Percentiles rank a stretch among this genome's conserved stretches.
These are phyloP conservation scores for Magallana angulata DNA, from an alignment of 1,140 invertebrate genomes.

Conservation along the genomic window DNA sequence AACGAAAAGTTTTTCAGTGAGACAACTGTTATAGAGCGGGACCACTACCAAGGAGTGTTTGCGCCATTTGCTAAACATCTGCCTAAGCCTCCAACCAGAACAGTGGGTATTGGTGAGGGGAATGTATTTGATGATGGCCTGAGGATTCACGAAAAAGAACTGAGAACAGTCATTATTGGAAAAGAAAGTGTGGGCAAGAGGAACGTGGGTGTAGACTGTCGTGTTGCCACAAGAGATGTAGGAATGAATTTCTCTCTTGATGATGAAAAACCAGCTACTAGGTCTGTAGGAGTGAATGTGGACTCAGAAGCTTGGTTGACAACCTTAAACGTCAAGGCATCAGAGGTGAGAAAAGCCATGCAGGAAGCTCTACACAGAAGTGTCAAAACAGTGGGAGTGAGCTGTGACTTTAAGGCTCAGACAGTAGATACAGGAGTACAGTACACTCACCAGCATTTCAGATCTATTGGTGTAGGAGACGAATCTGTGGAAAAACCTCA, in stretches of 20 bases:
- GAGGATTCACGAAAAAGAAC: constrained; percentile 78
- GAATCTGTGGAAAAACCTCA: constrained; percentile 67
- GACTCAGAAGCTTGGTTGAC: constrained; percentile 70
- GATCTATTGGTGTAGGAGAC: constrained; percentile 71
- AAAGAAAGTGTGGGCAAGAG: constrained; percentile 69
- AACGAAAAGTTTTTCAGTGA: constrained; percentile 66
- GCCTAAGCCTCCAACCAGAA: constrained; percentile 72
- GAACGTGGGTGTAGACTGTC: constrained; percentile 86
- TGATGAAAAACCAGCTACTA: constrained; percentile 72
- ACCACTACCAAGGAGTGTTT: constrained; percentile 55
- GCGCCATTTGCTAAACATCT: constrained; percentile 45
- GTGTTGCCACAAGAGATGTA: constrained; percentile 83
- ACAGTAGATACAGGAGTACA: constrained; percentile 61
- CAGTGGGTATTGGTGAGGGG: constrained; percentile 76
- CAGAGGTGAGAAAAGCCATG: constrained; percentile 74
- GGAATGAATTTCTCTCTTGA: constrained; percentile 75
- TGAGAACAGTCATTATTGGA: constrained; percentile 77
- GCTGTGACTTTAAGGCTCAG: constrained; percentile 66
- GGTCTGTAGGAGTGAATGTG: constrained; percentile 75
- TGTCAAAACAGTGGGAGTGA: constrained; percentile 73
- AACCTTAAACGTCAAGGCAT: constrained; percentile 72
- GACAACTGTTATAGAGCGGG: constrained; percentile 62
- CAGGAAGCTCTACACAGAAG: constrained; percentile 72
- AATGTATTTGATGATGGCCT: constrained; percentile 75
- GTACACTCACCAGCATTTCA: constrained; percentile 55